Conservation (phyloP, 2,888 invertebrate genomes). For the Gastrophysa polygoni region DNA sequence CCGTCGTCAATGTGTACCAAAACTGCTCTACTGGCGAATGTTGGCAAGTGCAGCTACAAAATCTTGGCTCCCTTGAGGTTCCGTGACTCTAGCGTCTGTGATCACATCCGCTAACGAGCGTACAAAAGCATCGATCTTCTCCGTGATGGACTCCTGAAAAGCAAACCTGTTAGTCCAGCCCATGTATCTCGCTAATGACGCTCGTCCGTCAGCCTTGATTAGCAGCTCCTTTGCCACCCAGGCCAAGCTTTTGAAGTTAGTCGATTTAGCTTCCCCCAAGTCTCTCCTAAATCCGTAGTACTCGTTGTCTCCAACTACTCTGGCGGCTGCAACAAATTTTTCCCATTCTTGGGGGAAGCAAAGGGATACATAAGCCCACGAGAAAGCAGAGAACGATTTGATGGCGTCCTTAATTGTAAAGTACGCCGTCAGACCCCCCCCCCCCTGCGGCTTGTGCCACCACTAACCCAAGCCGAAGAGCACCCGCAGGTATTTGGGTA, state of each 20-base stretch:
- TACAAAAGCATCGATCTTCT: not conserved
- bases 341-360: not conserved
- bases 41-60: too few relatives aligned
- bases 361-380: not conserved
- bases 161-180: not conserved
- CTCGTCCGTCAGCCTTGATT: not conserved
- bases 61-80: too few relatives aligned
- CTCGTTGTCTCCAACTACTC: not conserved
- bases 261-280: not conserved
- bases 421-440: not conserved
- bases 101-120: not conserved
- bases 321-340: not conserved
- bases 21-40: too few relatives aligned
- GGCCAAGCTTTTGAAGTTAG: not conserved
- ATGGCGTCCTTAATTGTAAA: constrained; percentile 13
- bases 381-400: constrained; percentile 11
- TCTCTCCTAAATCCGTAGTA: not conserved
- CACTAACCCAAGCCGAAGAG: not conserved
- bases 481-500: not conserved
- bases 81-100: not conserved
- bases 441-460: not conserved
- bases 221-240: not conserved
- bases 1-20: too few relatives aligned
- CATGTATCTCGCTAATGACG: not conserved
- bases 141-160: not conserved